These are phyloP conservation scores for Bombylius major DNA, from an alignment of 2,888 invertebrate genomes.

Conservation along the genomic window DNA sequence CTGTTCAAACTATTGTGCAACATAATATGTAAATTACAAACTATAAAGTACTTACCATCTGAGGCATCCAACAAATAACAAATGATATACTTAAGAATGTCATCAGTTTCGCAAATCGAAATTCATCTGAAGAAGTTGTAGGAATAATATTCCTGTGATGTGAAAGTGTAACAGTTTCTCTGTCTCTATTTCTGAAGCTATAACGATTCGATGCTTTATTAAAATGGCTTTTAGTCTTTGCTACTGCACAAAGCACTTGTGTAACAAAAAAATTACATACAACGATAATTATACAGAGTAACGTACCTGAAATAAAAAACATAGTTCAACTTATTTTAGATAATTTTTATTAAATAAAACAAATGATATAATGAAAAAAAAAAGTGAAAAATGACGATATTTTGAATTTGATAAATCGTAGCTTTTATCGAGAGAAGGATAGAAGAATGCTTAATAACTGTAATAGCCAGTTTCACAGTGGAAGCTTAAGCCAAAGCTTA, in stretches of 20 bases:
- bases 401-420: too few relatives aligned
- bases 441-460: too few relatives aligned
- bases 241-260: constrained; percentile 48
- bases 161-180: background rate
- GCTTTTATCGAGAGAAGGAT: too few relatives aligned
- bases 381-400: background rate
- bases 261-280: constrained; percentile 75
- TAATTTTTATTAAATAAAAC: too few relatives aligned
- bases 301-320: constrained; percentile 42
- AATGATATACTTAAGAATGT: constrained; percentile 69
- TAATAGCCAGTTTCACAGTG: too few relatives aligned
- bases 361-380: background rate
- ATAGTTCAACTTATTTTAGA: too few relatives aligned
- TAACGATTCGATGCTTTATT: constrained; percentile 28
- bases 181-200: constrained; percentile 27
- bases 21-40: too few relatives aligned
- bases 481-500: too few relatives aligned
- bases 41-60: constrained; percentile 51
- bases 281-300: constrained; percentile 61
- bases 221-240: constrained; percentile 26
- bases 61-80: constrained; percentile 77
- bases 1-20: too few relatives aligned
- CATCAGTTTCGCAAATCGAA: constrained; percentile 77
- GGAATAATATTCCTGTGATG: constrained; percentile 1
- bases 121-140: constrained; percentile 53